These are phyloP conservation scores for Masnerella sp. DNA, from an alignment of 2,888 invertebrate species.

Conservation along the genomic window DNA sequence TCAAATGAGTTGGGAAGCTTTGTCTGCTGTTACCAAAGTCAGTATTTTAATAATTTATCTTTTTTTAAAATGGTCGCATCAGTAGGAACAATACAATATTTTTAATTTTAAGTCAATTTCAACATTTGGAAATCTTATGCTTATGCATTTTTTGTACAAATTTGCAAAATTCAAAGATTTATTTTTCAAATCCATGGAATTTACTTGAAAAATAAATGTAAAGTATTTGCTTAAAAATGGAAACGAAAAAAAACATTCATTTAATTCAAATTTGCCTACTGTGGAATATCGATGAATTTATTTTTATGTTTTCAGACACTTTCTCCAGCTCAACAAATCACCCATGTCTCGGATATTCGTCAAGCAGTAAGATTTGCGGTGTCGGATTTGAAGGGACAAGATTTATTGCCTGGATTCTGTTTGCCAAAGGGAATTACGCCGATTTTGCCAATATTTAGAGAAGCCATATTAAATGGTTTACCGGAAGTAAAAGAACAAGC, in stretches of 20 bases:
- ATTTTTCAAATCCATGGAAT: too few relatives aligned
- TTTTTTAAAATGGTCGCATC: conserved; percentile 1
- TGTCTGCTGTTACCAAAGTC: conserved; percentile 91
- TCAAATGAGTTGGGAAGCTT: conserved; percentile 93
- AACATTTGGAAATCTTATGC: too few relatives aligned
- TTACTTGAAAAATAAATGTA: too few relatives aligned
- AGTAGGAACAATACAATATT: neutral
- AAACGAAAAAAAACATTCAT: too few relatives aligned
- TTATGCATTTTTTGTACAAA: too few relatives aligned
- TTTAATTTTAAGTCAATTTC: too few relatives aligned
- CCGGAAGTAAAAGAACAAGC: conserved; percentile 98
- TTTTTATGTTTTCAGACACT: conserved; percentile 81
- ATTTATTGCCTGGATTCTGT: conserved; percentile 94
- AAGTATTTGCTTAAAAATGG: too few relatives aligned
- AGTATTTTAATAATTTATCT: conserved; percentile 14
- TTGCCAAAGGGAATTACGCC: conserved; percentile 96
- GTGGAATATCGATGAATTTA: too few relatives aligned
- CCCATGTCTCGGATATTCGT: conserved; percentile 92
- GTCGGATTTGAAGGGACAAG: conserved; percentile 88
- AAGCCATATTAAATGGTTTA: conserved; percentile 95
- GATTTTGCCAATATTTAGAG: conserved; percentile 95
- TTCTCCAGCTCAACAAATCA: conserved; percentile 89
- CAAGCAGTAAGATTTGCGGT: conserved; percentile 95
- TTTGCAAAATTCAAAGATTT: too few relatives aligned
- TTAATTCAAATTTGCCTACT: too few relatives aligned